Percentiles rank a stretch among this genome's conserved stretches.
Evolutionary conservation across 2,797 vertebrate species (phyloP).

Genomic region (Cheirogaleus major): DNA sequence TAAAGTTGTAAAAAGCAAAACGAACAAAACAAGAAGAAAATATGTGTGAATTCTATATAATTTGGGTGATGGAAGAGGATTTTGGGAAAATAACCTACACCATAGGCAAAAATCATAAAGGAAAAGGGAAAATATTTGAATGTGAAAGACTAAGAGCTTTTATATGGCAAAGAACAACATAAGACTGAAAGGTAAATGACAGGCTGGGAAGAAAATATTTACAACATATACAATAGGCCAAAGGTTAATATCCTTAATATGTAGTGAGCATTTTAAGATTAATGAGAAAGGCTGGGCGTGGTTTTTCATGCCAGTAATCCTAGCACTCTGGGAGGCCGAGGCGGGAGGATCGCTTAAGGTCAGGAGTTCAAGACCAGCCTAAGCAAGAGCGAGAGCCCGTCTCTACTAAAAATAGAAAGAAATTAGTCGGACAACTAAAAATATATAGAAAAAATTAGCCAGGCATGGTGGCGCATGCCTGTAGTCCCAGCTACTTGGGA

Average conservation of each 20-base stretch:
- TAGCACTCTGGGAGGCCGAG: too few relatives aligned
- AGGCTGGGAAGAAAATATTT: neutral
- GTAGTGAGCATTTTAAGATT: neutral
- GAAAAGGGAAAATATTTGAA: conserved; percentile 24
- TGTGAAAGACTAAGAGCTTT: neutral
- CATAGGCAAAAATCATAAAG: neutral
- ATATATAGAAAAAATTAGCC: too few relatives aligned
- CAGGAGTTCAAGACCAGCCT: too few relatives aligned
- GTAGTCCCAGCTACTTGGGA: too few relatives aligned
- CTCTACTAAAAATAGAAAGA: too few relatives aligned
- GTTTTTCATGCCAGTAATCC: too few relatives aligned
- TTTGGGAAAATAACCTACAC: neutral
- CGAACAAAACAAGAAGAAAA: neutral
- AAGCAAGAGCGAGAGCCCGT: too few relatives aligned
- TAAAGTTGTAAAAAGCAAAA: neutral
- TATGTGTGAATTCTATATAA: neutral
- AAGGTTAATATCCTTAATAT: neutral
- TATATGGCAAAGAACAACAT: neutral
- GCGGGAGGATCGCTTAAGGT: too few relatives aligned
- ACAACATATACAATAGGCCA: neutral
- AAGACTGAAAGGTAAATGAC: conserved; percentile 1
- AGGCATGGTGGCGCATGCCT: too few relatives aligned
- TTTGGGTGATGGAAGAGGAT: neutral
- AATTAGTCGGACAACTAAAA: too few relatives aligned
- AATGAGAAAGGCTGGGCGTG: neutral